Evolutionary conservation across 2,797 vertebrate genomes (phyloP).

Genomic region (Hemitrygon akajei): DNA sequence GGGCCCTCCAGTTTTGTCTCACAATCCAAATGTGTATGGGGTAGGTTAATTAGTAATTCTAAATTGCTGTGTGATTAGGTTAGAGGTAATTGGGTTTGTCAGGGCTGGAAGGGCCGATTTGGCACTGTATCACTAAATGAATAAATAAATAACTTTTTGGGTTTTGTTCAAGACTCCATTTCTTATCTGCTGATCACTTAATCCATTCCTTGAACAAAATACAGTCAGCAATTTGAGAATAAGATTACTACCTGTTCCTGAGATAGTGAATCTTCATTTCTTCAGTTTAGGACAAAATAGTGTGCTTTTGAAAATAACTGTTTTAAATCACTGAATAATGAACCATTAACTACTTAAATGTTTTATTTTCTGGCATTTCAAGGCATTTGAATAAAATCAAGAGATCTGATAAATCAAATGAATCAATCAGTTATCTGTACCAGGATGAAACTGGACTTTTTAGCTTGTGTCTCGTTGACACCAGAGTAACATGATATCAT

Average conservation of each 20-base stretch:
- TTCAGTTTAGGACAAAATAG: background rate
- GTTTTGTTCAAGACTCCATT: background rate
- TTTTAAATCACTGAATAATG: background rate
- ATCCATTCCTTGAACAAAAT: background rate
- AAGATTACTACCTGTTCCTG: background rate
- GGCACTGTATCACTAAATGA: too few relatives aligned
- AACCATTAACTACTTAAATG: background rate
- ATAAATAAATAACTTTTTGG: background rate
- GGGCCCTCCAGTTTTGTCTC: too few relatives aligned
- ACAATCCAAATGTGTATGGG: too few relatives aligned
- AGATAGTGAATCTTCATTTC: background rate
- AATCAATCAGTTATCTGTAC: background rate
- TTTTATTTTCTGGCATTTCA: background rate
- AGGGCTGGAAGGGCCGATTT: too few relatives aligned
- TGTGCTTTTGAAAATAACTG: background rate
- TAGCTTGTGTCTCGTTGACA: background rate
- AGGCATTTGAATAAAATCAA: background rate
- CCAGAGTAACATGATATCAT: background rate
- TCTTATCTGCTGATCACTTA: background rate
- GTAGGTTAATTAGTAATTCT: too few relatives aligned
- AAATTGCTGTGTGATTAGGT: too few relatives aligned
- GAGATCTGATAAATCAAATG: background rate
- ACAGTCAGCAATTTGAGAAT: background rate
- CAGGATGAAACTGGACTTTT: background rate
- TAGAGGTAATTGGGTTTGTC: too few relatives aligned